Evolutionary conservation across 2,797 vertebrate genomes (phyloP).

Genomic region (Atherinosoma microstoma): DNA sequence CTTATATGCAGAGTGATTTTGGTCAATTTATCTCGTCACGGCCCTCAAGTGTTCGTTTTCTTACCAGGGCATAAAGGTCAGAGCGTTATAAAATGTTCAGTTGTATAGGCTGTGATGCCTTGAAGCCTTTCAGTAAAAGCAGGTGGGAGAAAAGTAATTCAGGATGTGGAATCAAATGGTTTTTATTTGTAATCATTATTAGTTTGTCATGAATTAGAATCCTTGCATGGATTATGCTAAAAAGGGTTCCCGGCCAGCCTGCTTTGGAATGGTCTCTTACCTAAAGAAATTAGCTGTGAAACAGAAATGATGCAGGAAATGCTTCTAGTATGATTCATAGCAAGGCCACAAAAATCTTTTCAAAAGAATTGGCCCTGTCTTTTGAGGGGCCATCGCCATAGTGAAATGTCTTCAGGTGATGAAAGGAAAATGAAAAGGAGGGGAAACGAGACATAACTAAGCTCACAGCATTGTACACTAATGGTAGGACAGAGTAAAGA

Average conservation of each 20-base stretch:
- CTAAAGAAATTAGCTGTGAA: neutral
- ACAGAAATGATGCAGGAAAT: neutral
- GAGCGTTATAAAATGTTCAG: conserved; percentile 49
- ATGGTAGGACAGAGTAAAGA: neutral
- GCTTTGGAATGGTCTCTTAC: neutral
- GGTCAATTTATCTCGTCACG: conserved; percentile 35
- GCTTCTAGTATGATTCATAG: neutral
- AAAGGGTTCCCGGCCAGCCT: rapidly evolving
- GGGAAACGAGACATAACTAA: neutral
- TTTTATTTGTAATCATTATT: neutral
- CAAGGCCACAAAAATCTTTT: conserved; percentile 22
- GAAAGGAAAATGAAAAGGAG: neutral
- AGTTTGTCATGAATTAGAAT: neutral
- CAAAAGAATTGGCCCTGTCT: conserved; percentile 19
- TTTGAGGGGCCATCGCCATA: conserved; percentile 42
- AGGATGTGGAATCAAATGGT: neutral
- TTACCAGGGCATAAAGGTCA: conserved; percentile 56
- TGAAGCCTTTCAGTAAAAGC: conserved; percentile 14
- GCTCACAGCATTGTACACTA: neutral
- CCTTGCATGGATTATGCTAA: neutral
- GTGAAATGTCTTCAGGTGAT: conserved; percentile 32
- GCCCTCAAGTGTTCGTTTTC: conserved; percentile 38
- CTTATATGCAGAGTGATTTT: conserved; percentile 22
- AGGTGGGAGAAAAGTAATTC: neutral
- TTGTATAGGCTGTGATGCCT: conserved; percentile 17